Evolutionary conservation across 2,113 vertebrate genomes (phyloP).

Genomic region (Megaleporinus macrocephalus): DNA sequence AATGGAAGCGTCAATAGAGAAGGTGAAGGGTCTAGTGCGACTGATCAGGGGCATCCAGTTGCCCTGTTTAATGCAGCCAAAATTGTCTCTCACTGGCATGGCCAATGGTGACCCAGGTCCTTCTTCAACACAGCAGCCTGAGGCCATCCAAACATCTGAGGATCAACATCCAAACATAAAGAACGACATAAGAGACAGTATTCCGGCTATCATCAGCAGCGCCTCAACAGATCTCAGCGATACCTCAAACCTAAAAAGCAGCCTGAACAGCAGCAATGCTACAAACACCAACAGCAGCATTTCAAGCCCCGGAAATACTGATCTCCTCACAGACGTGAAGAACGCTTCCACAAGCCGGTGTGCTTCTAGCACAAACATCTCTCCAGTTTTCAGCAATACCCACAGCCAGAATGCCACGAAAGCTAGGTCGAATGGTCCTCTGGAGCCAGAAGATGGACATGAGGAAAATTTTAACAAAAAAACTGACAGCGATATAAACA

Average conservation of each 20-base stretch:
- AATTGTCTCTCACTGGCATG: constrained; percentile 63
- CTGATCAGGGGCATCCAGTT: constrained; percentile 89
- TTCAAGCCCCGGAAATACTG: not conserved
- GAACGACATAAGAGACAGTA: constrained; percentile 9
- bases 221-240: constrained; percentile 25
- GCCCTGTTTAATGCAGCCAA: constrained; percentile 77
- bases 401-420: constrained; percentile 24
- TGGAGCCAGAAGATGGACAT: constrained; percentile 20
- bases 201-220: constrained; percentile 11
- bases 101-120: constrained; percentile 76
- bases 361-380: not conserved
- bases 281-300: constrained; percentile 25
- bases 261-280: constrained; percentile 1
- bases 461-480: constrained; percentile 29
- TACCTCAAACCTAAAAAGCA: constrained; percentile 17
- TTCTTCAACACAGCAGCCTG: constrained; percentile 41
- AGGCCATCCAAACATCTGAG: constrained; percentile 62
- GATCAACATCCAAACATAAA: constrained; percentile 25
- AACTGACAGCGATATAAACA: not conserved
- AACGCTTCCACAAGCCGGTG: constrained; percentile 16
- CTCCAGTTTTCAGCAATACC: constrained; percentile 37
- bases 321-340: constrained; percentile 25
- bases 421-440: constrained; percentile 2
- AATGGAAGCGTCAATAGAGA: constrained; percentile 90
- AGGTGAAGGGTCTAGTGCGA: constrained; percentile 87